These are phyloP conservation scores for Gorsachius magnificus DNA, from an alignment of 2,797 vertebrate species.

Conservation along the genomic window DNA sequence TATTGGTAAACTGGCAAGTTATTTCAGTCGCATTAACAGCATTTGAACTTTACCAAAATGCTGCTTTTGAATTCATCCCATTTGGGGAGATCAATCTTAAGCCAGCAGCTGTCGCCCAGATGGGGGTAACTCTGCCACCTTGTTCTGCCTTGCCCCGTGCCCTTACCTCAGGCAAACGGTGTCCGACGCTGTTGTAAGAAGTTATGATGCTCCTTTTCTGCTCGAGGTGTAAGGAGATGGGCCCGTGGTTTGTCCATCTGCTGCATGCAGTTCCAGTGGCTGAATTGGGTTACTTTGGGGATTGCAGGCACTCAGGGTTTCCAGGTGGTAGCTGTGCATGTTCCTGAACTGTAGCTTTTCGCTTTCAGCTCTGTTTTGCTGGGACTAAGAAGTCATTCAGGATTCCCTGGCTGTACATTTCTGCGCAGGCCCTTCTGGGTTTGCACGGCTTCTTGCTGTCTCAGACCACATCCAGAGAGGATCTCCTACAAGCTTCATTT, in stretches of 20 bases:
- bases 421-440: neutral
- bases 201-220: neutral
- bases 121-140: neutral
- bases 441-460: neutral
- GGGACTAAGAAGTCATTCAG: neutral
- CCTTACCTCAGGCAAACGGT: too few relatives aligned
- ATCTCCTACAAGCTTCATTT: neutral
- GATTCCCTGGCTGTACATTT: neutral
- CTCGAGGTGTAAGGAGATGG: neutral
- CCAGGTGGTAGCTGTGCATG: too few relatives aligned
- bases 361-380: neutral
- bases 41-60: neutral
- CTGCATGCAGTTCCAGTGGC: neutral
- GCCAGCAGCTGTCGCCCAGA: too few relatives aligned
- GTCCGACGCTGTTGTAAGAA: rapidly evolving
- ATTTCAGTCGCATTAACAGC: neutral
- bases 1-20: neutral
- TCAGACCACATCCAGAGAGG: neutral
- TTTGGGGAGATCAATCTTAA: neutral
- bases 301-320: neutral
- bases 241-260: neutral
- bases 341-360: neutral
- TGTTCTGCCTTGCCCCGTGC: neutral
- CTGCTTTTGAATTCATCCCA: neutral
- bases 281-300: neutral